phyloP scores from a whole-genome alignment of 64 coral and sea anemone species.

The Montipora efflorescens region DNA sequence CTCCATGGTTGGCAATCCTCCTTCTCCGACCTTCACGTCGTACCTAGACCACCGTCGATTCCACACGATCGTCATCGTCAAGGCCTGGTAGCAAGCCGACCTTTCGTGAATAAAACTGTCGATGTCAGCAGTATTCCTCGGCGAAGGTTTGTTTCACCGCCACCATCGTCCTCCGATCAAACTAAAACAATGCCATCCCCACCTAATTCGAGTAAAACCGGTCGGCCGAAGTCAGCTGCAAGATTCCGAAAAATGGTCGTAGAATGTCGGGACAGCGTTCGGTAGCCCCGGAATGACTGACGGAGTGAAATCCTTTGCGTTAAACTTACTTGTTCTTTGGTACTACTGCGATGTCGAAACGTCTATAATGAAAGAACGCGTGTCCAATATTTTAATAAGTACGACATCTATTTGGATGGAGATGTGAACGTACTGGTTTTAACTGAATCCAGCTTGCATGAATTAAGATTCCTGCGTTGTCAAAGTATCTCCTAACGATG shows the following conservation, averaged over 20 bases:
- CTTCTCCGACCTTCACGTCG: background rate
- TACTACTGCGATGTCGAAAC: no score
- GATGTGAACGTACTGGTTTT: no score
- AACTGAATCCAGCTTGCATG: no score
- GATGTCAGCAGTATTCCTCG: slow-evolving; percentile 21
- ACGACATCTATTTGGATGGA: no score
- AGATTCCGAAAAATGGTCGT: slow-evolving; percentile 85
- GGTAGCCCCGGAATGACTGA: background rate
- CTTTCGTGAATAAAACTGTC: slow-evolving; percentile 10
- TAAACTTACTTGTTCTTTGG: no score
- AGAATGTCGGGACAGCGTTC: slow-evolving; percentile 62
- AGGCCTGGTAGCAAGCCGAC: slow-evolving; percentile 3
- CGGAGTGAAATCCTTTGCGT: no score
- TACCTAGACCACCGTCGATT: slow-evolving; percentile 57
- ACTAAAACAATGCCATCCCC: slow-evolving; percentile 68
- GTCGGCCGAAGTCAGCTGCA: slow-evolving; percentile 60
- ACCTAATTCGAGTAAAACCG: slow-evolving; percentile 80
- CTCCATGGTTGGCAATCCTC: background rate
- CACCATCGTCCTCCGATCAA: slow-evolving; percentile 55
- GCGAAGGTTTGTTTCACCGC: slow-evolving; percentile 22
- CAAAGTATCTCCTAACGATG: no score
- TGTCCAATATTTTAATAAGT: no score
- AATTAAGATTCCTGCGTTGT: no score
- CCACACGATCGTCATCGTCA: slow-evolving; percentile 21
- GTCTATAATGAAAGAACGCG: no score